Conservation (phyloP, 2,888 invertebrate genomes). For the Rhagonycha lutea region DNA sequence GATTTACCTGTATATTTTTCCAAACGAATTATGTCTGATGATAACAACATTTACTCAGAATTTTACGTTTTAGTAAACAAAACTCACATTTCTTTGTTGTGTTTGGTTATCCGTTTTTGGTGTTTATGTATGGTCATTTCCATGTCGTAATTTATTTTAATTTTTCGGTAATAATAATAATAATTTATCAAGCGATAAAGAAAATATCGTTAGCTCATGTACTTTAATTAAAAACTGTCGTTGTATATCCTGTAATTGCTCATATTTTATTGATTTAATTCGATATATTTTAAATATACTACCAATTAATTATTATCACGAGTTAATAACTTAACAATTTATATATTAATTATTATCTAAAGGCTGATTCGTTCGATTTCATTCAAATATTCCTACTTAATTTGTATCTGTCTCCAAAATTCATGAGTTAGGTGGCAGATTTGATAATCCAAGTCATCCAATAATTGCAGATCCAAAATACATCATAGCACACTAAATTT, state of each 20-base stretch:
- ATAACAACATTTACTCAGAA: background rate
- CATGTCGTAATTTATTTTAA: background rate
- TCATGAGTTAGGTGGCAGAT: too few species aligned
- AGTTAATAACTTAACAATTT: too few species aligned
- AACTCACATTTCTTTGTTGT: background rate
- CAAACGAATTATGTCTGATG: background rate
- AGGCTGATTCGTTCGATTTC: too few species aligned
- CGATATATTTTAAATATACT: too few species aligned
- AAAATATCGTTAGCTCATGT: background rate
- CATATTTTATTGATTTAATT: too few species aligned
- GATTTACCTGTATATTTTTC: background rate
- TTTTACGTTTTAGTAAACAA: background rate
- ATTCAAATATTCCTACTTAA: too few species aligned
- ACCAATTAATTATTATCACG: too few species aligned
- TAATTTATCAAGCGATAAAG: background rate
- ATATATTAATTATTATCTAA: too few species aligned
- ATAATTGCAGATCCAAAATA: too few species aligned
- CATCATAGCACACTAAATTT: too few species aligned
- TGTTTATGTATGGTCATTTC: background rate
- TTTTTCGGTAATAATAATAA: background rate
- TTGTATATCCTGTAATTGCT: background rate
- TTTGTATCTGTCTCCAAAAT: too few species aligned
- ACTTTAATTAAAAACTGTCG: background rate
- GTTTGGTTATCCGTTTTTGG: background rate
- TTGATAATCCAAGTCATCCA: too few species aligned